Percentiles rank a stretch among this genome's conserved stretches.
Evolutionary conservation across 2,888 invertebrate genomes (phyloP).

Genomic region (Nymphalis c-album): DNA sequence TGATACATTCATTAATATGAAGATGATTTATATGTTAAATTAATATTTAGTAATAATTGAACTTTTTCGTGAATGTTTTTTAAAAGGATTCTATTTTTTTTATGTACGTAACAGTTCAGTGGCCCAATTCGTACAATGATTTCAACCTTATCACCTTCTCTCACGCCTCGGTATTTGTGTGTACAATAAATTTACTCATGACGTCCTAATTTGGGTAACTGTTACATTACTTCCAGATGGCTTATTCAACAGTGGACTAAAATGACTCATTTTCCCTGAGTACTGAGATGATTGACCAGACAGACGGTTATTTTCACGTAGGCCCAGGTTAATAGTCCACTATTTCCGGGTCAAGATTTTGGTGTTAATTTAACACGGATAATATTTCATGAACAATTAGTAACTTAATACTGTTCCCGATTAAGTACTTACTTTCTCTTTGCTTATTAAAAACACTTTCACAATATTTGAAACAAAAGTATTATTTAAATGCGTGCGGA

Average conservation of each 20-base stretch:
- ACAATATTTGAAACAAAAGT: slow-evolving; percentile 9
- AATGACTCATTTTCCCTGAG: slow-evolving; percentile 69
- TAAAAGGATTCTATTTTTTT: not conserved
- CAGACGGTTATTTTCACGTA: slow-evolving; percentile 55
- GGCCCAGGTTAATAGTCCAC: slow-evolving; percentile 52
- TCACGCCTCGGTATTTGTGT: slow-evolving; percentile 60
- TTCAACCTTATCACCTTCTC: slow-evolving; percentile 63
- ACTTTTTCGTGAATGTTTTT: not conserved
- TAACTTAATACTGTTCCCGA: slow-evolving; percentile 9
- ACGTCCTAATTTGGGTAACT: slow-evolving; percentile 74
- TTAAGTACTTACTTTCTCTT: slow-evolving; percentile 29
- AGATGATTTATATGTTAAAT: no score
- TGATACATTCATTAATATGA: no score
- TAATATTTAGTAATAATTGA: not conserved
- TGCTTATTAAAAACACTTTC: slow-evolving; percentile 29
- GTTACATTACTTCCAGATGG: slow-evolving; percentile 57
- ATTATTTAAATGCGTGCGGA: slow-evolving; percentile 12
- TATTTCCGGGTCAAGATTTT: slow-evolving; percentile 41
- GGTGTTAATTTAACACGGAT: slow-evolving; percentile 42
- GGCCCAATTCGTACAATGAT: slow-evolving; percentile 58
- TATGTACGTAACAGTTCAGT: slow-evolving; percentile 51
- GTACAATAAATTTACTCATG: slow-evolving; percentile 65
- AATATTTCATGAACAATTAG: slow-evolving; percentile 16
- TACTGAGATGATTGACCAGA: slow-evolving; percentile 50
- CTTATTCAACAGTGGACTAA: slow-evolving; percentile 66